Conservation (phyloP, 2,113 vertebrate genomes). For the Petaurus breviceps region DNA sequence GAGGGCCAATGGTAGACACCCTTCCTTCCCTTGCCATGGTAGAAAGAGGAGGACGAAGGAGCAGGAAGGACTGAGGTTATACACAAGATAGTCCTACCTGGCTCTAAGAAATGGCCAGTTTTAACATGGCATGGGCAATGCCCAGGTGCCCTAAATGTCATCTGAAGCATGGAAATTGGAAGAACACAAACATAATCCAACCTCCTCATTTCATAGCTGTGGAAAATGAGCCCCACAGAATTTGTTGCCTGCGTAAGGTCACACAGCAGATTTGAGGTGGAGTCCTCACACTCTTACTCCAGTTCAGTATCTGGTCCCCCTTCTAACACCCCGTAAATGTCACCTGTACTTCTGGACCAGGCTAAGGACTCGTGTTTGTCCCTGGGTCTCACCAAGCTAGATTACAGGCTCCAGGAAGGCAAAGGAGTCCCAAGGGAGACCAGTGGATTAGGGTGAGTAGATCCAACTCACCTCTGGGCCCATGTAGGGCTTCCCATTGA, state of each 20-base stretch:
- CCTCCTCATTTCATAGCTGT: neutral
- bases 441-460: neutral
- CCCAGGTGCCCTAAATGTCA: neutral
- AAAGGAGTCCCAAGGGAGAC: neutral
- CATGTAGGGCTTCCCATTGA: slow-evolving; percentile 94
- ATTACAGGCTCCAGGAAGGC: neutral
- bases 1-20: neutral
- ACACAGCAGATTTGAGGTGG: neutral
- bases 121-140: neutral
- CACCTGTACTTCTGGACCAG: neutral
- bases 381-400: neutral
- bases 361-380: neutral
- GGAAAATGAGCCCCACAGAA: neutral
- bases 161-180: neutral
- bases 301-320: neutral
- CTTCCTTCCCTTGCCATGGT: neutral
- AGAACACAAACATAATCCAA: neutral
- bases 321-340: neutral
- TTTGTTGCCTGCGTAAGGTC: neutral
- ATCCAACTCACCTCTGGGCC: slow-evolving; percentile 87
- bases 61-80: neutral
- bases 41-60: neutral
- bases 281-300: neutral
- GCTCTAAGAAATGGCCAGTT: neutral
- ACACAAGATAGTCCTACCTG: neutral